Evolutionary conservation across 2,797 vertebrate species (phyloP).

Genomic region (Holocentrus rufus): DNA sequence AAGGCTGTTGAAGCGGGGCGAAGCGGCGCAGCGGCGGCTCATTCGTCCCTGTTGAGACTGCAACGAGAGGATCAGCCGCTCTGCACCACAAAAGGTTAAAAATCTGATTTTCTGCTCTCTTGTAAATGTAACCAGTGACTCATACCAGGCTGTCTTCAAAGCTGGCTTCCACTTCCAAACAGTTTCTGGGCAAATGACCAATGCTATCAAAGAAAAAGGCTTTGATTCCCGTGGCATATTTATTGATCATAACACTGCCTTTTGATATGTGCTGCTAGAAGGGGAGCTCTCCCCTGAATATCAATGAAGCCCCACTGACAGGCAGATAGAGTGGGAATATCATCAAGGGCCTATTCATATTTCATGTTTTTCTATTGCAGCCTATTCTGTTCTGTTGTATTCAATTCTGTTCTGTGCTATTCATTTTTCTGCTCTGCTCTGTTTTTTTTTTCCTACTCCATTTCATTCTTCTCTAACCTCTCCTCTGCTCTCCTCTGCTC

Average conservation of each 20-base stretch:
- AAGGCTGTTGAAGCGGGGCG: slow-evolving; percentile 53
- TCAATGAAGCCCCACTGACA: slow-evolving; percentile 76
- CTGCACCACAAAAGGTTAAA: slow-evolving; percentile 66
- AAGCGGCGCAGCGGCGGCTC: slow-evolving; percentile 19
- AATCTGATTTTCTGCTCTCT: slow-evolving; percentile 70
- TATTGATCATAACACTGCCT: slow-evolving; percentile 79
- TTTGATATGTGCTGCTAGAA: slow-evolving; percentile 76
- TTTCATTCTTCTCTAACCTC: slow-evolving; percentile 56
- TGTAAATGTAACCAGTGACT: slow-evolving; percentile 74
- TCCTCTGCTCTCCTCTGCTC: slow-evolving; percentile 32
- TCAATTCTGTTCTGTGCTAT: slow-evolving; percentile 62
- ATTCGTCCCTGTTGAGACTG: slow-evolving; percentile 36
- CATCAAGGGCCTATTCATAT: slow-evolving; percentile 77
- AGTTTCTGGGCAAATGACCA: slow-evolving; percentile 80
- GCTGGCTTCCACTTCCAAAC: slow-evolving; percentile 66
- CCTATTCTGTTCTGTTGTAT: slow-evolving; percentile 65
- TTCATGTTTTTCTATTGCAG: slow-evolving; percentile 73
- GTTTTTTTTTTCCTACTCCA: slow-evolving; percentile 11
- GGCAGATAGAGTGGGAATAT: slow-evolving; percentile 75
- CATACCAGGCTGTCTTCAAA: slow-evolving; percentile 63
- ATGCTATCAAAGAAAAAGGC: slow-evolving; percentile 74
- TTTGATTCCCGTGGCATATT: slow-evolving; percentile 79
- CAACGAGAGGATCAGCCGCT: slow-evolving; percentile 55
- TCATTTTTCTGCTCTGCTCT: slow-evolving; percentile 51
- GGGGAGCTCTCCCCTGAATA: slow-evolving; percentile 70